phyloP scores from a whole-genome alignment of 2,797 vertebrate genomes.

The Petrocephalus sullivani region DNA sequence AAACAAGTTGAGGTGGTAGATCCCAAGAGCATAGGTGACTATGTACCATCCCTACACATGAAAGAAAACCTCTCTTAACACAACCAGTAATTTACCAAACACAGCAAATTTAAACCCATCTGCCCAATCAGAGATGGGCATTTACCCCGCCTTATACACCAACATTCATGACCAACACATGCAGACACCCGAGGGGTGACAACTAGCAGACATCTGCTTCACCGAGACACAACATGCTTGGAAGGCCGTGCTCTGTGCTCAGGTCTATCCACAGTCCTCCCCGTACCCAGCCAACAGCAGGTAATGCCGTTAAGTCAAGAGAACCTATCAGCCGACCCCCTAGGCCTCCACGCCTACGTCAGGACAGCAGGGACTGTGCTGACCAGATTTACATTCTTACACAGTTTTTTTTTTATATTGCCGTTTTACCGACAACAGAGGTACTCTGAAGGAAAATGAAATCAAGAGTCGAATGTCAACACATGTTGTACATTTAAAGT shows the following conservation, averaged over 20 bases:
- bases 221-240: neutral
- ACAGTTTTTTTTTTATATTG: neutral
- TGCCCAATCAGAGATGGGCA: neutral
- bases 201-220: constrained; percentile 1
- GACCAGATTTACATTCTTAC: neutral
- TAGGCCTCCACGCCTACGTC: neutral
- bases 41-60: constrained; percentile 94
- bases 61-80: neutral
- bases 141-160: neutral
- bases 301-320: neutral
- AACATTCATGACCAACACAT: neutral
- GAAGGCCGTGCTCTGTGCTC: neutral
- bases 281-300: neutral
- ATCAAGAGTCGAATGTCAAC: neutral
- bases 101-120: neutral
- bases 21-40: constrained; percentile 97
- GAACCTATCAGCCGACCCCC: neutral
- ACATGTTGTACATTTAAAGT: neutral
- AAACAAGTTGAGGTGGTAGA: constrained; percentile 99
- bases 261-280: constrained; percentile 4
- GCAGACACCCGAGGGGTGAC: neutral
- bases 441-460: neutral
- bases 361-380: neutral
- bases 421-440: neutral
- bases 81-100: neutral